Conservation (phyloP, 2,113 vertebrate species). For the Xyrauchen texanus region DNA sequence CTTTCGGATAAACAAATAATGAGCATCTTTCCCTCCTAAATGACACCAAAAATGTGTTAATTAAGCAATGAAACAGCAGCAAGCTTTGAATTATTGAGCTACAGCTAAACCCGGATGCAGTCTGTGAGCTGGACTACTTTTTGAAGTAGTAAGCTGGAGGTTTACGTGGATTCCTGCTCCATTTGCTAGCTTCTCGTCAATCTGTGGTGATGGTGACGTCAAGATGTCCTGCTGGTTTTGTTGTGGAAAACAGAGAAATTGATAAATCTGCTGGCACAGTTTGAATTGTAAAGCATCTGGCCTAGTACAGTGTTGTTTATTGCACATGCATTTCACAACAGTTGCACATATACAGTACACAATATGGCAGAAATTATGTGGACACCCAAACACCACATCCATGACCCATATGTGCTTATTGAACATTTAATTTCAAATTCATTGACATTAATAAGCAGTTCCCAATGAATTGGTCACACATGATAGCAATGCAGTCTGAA, state of each 20-base stretch:
- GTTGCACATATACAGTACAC: background rate
- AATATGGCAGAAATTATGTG: no score
- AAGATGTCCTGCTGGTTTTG: constrained; percentile 4
- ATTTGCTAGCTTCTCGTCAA: background rate
- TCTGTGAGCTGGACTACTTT: constrained; percentile 7
- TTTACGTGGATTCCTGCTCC: no score
- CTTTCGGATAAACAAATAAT: constrained; percentile 30
- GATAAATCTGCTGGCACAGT: background rate
- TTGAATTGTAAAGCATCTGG: background rate
- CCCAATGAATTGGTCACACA: no score
- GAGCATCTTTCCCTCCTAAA: background rate
- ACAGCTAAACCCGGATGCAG: background rate
- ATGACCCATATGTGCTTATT: no score
- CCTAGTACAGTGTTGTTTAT: background rate
- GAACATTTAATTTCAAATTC: no score
- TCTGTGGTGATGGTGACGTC: background rate
- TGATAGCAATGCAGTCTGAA: no score
- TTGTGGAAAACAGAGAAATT: background rate
- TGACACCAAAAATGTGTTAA: constrained; percentile 23
- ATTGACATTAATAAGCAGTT: no score
- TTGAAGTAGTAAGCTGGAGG: background rate
- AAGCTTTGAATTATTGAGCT: constrained; percentile 44
- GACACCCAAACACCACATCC: no score
- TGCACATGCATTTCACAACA: background rate
- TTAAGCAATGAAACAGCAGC: constrained; percentile 38